Conservation (phyloP, 2,888 invertebrate genomes). For the Drosophila anomalipes region DNA sequence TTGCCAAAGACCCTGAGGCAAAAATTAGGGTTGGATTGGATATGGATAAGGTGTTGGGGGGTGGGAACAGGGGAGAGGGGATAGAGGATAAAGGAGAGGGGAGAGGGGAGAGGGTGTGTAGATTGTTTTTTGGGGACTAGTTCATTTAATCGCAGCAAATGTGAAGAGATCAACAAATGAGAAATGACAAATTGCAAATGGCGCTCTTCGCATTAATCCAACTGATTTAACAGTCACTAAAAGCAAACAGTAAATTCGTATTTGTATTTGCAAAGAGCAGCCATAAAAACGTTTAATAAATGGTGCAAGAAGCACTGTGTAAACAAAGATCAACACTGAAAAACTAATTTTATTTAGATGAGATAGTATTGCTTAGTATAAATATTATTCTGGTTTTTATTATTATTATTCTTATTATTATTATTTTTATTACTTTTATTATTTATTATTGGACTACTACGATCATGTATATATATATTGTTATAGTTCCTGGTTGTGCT, state of each 20-base stretch:
- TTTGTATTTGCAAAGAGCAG: neutral
- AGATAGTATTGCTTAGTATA: neutral
- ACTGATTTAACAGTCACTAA: neutral
- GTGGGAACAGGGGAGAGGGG: too few relatives aligned
- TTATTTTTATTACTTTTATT: neutral
- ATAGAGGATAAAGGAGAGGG: neutral
- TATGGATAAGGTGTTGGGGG: neutral
- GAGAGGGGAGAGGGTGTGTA: neutral
- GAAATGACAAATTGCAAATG: constrained; percentile 8
- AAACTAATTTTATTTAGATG: neutral
- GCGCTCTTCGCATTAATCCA: constrained; percentile 8
- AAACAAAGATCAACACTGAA: neutral
- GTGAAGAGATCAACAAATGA: constrained; percentile 9
- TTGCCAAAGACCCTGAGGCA: constrained; percentile 7
- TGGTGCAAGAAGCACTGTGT: neutral
- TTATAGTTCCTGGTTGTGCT: neutral
- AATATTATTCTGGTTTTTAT: neutral
- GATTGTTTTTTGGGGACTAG: constrained; percentile 3
- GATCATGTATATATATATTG: neutral
- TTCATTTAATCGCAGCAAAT: constrained; percentile 24
- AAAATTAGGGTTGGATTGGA: neutral
- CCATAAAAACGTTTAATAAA: neutral
- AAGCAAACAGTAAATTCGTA: neutral
- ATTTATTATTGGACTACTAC: neutral
- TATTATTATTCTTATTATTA: neutral